Percentiles rank a stretch among this genome's conserved stretches.
phyloP scores from a whole-genome alignment of 1,140 invertebrate species.

The Anastrepha ludens region DNA sequence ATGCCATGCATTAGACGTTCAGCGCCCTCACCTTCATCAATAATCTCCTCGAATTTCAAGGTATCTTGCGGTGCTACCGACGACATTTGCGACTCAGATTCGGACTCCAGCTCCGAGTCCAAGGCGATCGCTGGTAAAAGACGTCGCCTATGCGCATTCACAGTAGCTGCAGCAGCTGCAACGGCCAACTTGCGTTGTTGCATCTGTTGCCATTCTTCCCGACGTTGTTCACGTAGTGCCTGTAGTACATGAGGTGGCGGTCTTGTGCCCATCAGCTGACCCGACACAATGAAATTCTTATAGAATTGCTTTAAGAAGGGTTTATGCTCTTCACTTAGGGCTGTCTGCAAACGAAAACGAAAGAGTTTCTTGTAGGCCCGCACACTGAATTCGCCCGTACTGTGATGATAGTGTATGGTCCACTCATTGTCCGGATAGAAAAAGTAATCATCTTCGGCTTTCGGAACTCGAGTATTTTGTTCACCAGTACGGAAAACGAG shows the following conservation, averaged over 20 bases:
- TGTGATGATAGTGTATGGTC: conserved; percentile 70
- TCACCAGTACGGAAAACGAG: neutral
- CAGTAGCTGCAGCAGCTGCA: neutral
- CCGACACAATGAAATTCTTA: conserved; percentile 68
- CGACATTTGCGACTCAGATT: conserved; percentile 70
- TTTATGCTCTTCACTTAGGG: conserved; percentile 68
- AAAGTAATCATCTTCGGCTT: conserved; percentile 67
- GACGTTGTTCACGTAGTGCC: conserved; percentile 64
- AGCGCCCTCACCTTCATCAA: conserved; percentile 70
- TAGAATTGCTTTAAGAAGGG: conserved; percentile 70
- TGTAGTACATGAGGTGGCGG: conserved; percentile 65
- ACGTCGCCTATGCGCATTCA: neutral
- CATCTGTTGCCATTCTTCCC: conserved; percentile 68
- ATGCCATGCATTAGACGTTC: conserved; percentile 71
- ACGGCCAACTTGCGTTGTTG: conserved; percentile 54
- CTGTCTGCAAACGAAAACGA: conserved; percentile 65
- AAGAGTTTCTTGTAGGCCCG: conserved; percentile 70
- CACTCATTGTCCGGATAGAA: conserved; percentile 69
- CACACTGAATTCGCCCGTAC: conserved; percentile 70
- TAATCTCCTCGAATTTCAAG: conserved; percentile 72
- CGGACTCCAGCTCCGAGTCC: conserved; percentile 65
- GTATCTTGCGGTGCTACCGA: conserved; percentile 66
- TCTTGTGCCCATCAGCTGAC: conserved; percentile 66
- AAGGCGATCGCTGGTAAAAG: conserved; percentile 63
- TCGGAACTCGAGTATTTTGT: conserved; percentile 43